phyloP scores from a whole-genome alignment of 2,113 vertebrate genomes.

The Ammodytes marinus region DNA sequence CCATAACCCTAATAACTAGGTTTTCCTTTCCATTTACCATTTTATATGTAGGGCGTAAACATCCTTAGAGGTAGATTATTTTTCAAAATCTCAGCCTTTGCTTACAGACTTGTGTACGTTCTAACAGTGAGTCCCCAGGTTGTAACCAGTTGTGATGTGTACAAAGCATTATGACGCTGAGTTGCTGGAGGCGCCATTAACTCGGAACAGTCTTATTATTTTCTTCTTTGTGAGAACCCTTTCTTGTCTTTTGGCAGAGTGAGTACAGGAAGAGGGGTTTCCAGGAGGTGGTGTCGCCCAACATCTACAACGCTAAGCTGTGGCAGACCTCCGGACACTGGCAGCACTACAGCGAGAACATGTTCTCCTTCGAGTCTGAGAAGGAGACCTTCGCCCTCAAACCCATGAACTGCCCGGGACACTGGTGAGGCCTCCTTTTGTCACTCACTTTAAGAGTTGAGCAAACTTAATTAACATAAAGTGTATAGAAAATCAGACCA shows the following conservation, averaged over 20 bases:
- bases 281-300: slow-evolving; percentile 97
- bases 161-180: background rate
- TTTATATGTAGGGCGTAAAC: slow-evolving; percentile 3
- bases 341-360: slow-evolving; percentile 99
- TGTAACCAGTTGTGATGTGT: slow-evolving; percentile 6
- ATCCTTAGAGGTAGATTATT: background rate
- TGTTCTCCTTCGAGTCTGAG: slow-evolving; percentile 98
- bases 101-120: background rate
- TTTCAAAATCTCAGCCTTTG: slow-evolving; percentile 6
- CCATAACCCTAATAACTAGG: background rate
- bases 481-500: background rate
- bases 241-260: slow-evolving; percentile 79
- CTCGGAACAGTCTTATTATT: background rate
- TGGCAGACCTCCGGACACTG: slow-evolving; percentile 99
- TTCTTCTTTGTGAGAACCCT: background rate
- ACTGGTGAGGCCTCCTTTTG: slow-evolving; percentile 87
- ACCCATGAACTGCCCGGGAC: slow-evolving; percentile 99
- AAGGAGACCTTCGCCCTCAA: slow-evolving; percentile 97
- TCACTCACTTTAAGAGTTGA: background rate
- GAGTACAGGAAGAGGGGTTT: slow-evolving; percentile 96
- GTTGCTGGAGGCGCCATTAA: background rate
- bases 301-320: slow-evolving; percentile 97
- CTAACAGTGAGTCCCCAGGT: background rate
- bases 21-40: slow-evolving; percentile 11
- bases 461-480: background rate